A percentile compares a stretch with the other conserved stretches of the same genome.
Conservation (phyloP, 2,888 invertebrate species). For the Calameuta pallipes region DNA sequence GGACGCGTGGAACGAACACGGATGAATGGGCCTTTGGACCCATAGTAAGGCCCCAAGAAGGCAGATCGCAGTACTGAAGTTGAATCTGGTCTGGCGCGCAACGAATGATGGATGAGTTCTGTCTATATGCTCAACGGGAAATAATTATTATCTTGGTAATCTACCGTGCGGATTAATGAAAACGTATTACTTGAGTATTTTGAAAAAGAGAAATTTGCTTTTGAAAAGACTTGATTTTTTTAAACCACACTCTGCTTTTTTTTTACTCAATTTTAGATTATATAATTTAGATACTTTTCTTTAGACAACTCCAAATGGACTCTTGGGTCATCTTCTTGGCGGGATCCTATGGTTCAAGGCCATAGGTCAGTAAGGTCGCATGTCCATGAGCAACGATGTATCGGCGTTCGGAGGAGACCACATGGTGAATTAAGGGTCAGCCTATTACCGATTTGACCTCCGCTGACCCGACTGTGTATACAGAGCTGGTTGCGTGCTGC, state of each 20-base stretch:
- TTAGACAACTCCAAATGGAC: neutral
- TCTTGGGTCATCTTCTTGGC: neutral
- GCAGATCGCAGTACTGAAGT: conserved; percentile 1
- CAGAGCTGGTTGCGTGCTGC: conserved; percentile 57
- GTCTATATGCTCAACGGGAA: conserved; percentile 1
- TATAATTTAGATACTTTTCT: neutral
- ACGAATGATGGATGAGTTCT: conserved; percentile 23
- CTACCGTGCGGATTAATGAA: conserved; percentile 1
- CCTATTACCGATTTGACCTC: conserved; percentile 61
- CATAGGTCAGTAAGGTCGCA: conserved; percentile 33
- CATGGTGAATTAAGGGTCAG: conserved; percentile 57
- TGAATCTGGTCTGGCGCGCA: conserved; percentile 14
- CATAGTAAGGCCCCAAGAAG: neutral
- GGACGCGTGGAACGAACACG: conserved; percentile 23
- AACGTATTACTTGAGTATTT: neutral
- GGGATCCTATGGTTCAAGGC: neutral
- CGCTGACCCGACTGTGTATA: conserved; percentile 56
- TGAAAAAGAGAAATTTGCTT: neutral
- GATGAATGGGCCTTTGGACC: conserved; percentile 17
- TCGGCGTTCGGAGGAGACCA: conserved; percentile 48
- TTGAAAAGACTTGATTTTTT: neutral
- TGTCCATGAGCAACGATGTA: conserved; percentile 46
- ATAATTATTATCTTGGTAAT: neutral
- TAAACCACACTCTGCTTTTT: neutral
- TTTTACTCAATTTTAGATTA: neutral